Evolutionary conservation across 2,113 vertebrate genomes (phyloP), one percentile per base, ranked within the genome.

Genomic region (Aphelocoma coerulescens): DNA sequence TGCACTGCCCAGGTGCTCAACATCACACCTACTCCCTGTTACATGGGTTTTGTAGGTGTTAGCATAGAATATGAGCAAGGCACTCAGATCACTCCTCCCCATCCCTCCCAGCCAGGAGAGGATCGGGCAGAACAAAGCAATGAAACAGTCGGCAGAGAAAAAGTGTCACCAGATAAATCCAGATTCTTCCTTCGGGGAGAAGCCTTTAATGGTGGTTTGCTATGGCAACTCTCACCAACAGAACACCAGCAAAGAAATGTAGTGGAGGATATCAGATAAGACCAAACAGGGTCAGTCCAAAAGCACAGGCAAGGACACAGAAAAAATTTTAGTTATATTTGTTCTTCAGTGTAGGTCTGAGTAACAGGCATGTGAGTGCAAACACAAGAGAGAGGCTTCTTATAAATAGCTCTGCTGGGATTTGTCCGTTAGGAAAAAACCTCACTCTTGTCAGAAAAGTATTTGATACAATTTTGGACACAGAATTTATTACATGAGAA

Each of bases 401-500:
- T 89, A 94, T 85, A 95, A 96, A 93, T 89, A 93, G 90, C 71
- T 88, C 93, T 88, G 79, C 89, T 95, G 97, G 95, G 93, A 96
- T 88, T 95, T 93, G 87, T 79, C 80, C 2, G 2, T 78, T 92
- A 85, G 69, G 15, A 57, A 95, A 95, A 77, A n/a, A 1, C 7
- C 48, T 92, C 51, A 28, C 43, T 85, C 85, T 83, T 96, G 95
- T 94, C 94, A 96, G 88, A 83, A 80, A 96, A 96, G 71, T 94
- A 96, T 95, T 94, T 96, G 94, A 96, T 93, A 92, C 76, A 88
- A 91, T 91, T 97, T 89, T 96, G 93, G 95, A 94, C 91, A 95
- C 88, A 96, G 82, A 96, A 96, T 97, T 97, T 96, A 96, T 95
- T 93, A 91, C 95, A 96, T 89, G 94, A 97, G 95, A 95, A 97